Percentiles rank a stretch among this genome's conserved stretches.
Evolutionary conservation across 2,113 vertebrate genomes (phyloP).

Genomic region (Otis tarda): DNA sequence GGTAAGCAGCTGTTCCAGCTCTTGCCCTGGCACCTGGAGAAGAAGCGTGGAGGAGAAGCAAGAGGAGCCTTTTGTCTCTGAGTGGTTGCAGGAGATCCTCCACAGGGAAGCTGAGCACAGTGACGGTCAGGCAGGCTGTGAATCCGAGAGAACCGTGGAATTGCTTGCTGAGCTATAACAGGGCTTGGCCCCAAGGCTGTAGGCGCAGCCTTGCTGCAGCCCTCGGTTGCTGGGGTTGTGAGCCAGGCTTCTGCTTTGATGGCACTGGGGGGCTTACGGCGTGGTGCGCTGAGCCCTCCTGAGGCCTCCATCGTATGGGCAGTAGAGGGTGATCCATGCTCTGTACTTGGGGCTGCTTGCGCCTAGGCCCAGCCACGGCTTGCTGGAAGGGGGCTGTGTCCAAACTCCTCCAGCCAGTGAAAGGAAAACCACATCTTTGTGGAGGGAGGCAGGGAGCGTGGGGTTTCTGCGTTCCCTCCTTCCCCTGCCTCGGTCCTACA

Average conservation of each 20-base stretch:
- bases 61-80: background rate
- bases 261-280: fast-evolving
- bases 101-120: fast-evolving
- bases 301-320: background rate
- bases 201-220: fast-evolving
- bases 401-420: background rate
- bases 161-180: background rate
- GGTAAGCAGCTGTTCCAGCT: background rate
- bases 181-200: fast-evolving
- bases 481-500: background rate
- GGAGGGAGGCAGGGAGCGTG: background rate
- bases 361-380: background rate
- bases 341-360: fast-evolving
- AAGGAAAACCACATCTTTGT: background rate
- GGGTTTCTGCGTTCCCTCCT: background rate
- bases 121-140: background rate
- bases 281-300: background rate
- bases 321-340: background rate
- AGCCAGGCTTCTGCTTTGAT: background rate
- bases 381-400: background rate
- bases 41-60: background rate
- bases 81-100: background rate
- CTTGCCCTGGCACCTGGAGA: background rate
- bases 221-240: background rate
- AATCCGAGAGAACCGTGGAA: fast-evolving